phyloP scores from a whole-genome alignment of 2,888 invertebrate species.

The Chloroclysta siterata region DNA sequence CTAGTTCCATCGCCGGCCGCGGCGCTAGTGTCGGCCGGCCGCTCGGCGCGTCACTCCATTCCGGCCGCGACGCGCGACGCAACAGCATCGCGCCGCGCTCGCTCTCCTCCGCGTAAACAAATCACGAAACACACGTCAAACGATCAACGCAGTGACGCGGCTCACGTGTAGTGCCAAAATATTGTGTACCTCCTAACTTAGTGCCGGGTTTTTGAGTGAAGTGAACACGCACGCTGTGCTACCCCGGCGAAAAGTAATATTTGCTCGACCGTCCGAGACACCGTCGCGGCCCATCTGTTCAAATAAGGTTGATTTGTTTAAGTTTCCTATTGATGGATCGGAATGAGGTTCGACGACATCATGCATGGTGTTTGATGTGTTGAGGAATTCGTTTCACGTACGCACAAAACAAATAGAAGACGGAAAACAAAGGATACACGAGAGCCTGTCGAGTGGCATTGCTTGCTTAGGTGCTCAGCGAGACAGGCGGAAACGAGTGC shows the following conservation, averaged over 20 bases:
- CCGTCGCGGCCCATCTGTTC: constrained; percentile 67
- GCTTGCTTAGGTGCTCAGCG: constrained; percentile 77
- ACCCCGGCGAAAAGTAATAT: constrained; percentile 49
- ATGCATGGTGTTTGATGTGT: constrained; percentile 69
- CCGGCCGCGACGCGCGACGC: constrained; percentile 80
- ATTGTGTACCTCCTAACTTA: constrained; percentile 61
- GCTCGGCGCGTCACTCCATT: constrained; percentile 78
- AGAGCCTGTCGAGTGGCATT: constrained; percentile 62
- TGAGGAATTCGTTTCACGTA: constrained; percentile 78
- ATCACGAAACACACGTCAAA: constrained; percentile 38
- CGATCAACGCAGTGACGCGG: constrained; percentile 54
- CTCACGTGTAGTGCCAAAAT: constrained; percentile 69
- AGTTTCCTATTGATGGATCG: constrained; percentile 77
- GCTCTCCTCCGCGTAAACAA: constrained; percentile 57
- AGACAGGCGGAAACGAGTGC: constrained; percentile 69
- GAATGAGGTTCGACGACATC: constrained; percentile 70
- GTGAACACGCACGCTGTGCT: constrained; percentile 57
- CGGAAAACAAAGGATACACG: constrained; percentile 75
- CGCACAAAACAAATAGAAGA: constrained; percentile 76
- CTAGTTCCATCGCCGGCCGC: constrained; percentile 55
- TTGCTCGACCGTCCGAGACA: constrained; percentile 50
- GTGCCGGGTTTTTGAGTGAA: constrained; percentile 66
- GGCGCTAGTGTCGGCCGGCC: constrained; percentile 63
- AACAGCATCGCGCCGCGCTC: constrained; percentile 64
- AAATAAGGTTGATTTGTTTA: constrained; percentile 72